Percentiles rank a stretch among this genome's conserved stretches.
These are phyloP conservation scores for Calliphora vomitoria DNA, from an alignment of 2,888 invertebrate genomes.

Conservation along the genomic window DNA sequence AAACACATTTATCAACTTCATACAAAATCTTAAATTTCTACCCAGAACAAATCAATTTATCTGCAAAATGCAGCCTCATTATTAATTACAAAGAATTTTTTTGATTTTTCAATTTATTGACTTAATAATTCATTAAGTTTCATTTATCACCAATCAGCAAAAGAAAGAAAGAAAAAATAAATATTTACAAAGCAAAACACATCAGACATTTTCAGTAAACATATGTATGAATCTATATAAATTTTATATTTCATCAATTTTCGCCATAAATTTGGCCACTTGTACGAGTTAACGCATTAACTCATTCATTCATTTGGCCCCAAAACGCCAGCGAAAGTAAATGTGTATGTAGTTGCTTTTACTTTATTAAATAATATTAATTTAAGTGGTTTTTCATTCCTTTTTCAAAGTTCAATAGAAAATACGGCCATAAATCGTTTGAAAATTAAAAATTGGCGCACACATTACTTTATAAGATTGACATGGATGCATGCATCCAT, in stretches of 20 bases:
- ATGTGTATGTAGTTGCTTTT: slow-evolving; percentile 17
- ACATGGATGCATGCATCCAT: slow-evolving; percentile 40
- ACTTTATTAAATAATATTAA: slow-evolving; percentile 37
- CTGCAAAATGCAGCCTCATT: too few species aligned
- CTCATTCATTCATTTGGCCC: background rate
- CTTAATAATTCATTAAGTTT: slow-evolving; percentile 25
- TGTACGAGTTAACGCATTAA: background rate
- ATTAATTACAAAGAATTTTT: too few species aligned
- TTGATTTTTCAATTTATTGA: slow-evolving; percentile 12
- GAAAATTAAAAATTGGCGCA: background rate
- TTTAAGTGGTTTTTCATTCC: background rate
- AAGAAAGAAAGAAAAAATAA: background rate
- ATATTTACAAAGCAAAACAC: background rate
- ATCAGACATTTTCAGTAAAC: slow-evolving; percentile 56
- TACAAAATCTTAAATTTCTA: too few species aligned
- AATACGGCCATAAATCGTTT: slow-evolving; percentile 7
- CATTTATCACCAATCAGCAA: slow-evolving; percentile 23
- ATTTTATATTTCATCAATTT: slow-evolving; percentile 18
- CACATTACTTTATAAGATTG: slow-evolving; percentile 9
- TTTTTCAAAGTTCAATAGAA: slow-evolving; percentile 14
- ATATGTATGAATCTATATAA: background rate
- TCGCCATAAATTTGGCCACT: slow-evolving; percentile 18
- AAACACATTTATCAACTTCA: background rate
- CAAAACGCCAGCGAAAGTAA: background rate
- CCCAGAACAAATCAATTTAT: too few species aligned